Evolutionary conservation across 2,797 vertebrate genomes (phyloP).

Genomic region (Macrochelys suwanniensis): DNA sequence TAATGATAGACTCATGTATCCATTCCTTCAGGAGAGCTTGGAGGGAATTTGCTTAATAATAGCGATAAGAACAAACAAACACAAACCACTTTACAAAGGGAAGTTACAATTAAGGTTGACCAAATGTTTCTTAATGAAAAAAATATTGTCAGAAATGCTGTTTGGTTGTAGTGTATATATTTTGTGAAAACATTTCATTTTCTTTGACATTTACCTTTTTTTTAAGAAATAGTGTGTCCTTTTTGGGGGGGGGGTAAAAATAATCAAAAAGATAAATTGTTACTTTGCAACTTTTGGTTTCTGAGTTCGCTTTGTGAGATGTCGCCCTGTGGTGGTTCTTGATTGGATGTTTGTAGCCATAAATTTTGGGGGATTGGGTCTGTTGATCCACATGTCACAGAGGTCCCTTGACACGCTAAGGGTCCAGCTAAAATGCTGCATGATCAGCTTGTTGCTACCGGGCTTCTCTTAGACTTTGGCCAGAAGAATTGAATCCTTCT

Average conservation of each 20-base stretch:
- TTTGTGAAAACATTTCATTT: not conserved
- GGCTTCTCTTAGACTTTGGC: no score
- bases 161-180: not conserved
- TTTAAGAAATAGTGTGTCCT: not conserved
- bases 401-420: no score
- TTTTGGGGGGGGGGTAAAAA: no score
- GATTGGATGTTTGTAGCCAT: not conserved
- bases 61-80: not conserved
- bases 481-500: no score
- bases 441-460: no score
- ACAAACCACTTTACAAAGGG: not conserved
- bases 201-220: not conserved
- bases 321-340: not conserved
- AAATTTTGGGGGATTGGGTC: not conserved
- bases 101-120: not conserved
- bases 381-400: no score
- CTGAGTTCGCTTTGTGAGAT: not conserved
- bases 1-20: accelerated
- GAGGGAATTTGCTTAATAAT: not conserved
- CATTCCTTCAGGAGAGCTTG: accelerated
- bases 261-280: not conserved
- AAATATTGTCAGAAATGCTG: not conserved
- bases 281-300: not conserved
- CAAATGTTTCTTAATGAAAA: not conserved
- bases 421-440: no score